Conservation (phyloP, 2,797 vertebrate genomes). For the Tauraco hartlaubi region DNA sequence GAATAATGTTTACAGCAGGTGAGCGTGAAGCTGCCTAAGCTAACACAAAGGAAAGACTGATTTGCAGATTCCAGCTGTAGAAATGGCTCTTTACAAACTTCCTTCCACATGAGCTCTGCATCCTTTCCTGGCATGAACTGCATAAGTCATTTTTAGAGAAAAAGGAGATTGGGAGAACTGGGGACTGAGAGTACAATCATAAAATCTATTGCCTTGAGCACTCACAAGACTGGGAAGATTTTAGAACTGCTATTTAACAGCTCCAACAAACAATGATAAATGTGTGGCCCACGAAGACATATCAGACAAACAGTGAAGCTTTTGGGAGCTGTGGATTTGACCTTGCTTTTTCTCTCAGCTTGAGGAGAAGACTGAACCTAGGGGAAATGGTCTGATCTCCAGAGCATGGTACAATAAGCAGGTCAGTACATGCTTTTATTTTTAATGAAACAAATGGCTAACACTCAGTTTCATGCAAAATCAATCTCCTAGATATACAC, state of each 20-base stretch:
- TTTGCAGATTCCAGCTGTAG: slow-evolving; percentile 41
- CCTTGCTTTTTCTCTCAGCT: neutral
- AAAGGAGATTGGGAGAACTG: neutral
- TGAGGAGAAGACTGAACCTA: neutral
- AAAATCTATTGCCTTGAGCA: neutral
- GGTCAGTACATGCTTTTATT: neutral
- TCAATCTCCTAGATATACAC: neutral
- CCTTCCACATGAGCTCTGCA: neutral
- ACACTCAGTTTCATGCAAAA: neutral
- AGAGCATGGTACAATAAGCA: neutral
- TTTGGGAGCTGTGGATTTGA: neutral
- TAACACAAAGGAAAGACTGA: neutral
- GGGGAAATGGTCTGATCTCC: neutral
- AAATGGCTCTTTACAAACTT: slow-evolving; percentile 47
- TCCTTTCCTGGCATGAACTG: neutral
- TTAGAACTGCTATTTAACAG: neutral
- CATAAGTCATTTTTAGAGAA: neutral
- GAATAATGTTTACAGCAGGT: slow-evolving; percentile 24
- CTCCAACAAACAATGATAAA: neutral
- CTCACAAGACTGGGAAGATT: neutral
- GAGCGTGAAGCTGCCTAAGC: slow-evolving; percentile 13
- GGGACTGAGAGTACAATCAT: neutral
- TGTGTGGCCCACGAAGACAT: neutral
- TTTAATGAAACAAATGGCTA: neutral
- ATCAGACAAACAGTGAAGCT: neutral